Conservation (phyloP, 2,888 invertebrate genomes). For the Calameuta idolon region DNA sequence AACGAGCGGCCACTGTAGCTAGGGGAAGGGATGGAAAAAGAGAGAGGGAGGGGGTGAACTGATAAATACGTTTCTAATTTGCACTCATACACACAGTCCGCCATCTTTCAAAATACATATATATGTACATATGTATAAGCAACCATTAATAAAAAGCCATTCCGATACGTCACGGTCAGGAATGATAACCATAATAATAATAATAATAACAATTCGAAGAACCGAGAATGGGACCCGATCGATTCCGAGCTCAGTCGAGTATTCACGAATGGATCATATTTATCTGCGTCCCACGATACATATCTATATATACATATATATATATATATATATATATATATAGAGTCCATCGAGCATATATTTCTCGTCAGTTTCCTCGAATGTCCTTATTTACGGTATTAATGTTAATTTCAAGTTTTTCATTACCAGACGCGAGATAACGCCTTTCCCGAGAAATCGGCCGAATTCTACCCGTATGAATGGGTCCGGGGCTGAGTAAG, state of each 20-base stretch:
- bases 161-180: neutral
- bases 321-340: neutral
- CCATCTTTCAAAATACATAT: neutral
- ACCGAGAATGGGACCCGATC: neutral
- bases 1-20: constrained; percentile 34
- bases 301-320: neutral
- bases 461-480: constrained; percentile 7
- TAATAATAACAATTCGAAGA: neutral
- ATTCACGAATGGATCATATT: neutral
- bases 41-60: constrained; percentile 16
- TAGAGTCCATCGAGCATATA: neutral
- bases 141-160: neutral
- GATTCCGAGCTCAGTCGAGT: neutral
- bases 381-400: neutral
- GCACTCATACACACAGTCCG: constrained; percentile 10
- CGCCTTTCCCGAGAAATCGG: neutral
- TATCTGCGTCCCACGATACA: neutral
- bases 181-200: neutral
- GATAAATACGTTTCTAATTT: constrained; percentile 31
- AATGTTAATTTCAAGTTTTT: neutral
- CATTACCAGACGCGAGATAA: neutral
- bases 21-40: neutral
- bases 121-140: neutral
- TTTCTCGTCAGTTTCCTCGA: neutral
- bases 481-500: constrained; percentile 51